Evolutionary conservation across 2,888 invertebrate genomes (phyloP), one percentile per base, ranked within the genome.

Genomic region (Ferdinandea cuprea): DNA sequence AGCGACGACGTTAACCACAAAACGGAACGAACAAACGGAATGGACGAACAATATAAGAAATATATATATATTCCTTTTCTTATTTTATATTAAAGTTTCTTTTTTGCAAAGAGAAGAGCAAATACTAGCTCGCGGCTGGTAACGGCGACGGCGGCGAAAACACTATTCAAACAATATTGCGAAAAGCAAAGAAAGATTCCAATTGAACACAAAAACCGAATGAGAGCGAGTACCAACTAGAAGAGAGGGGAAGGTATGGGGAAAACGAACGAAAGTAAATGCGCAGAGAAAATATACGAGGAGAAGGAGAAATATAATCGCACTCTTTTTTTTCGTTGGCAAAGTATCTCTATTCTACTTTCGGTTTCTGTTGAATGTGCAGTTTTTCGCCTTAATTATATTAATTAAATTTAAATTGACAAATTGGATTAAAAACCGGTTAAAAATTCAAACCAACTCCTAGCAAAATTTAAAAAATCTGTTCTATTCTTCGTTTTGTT

Each of bases 101-200:
- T 37, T 30, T 13, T 48, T 65, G 44, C 30, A 66, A 59, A 50
- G 46, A 46, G 37, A 30, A 30, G 77, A 72, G 54, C 56, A 68
- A 42, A 5, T 15, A 40, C 9, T 35, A 61, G 30, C 32, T 61
- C 72, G 63, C 72, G 63, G 83, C 83, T 83, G 78, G 32, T 52
- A 73, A 68, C 73, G 73, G 13, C 78, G 68, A 83, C 78, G 78
- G 68, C 72, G 83, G 78, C 83, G 83, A 78, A 83, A 83, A 83
- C 68, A 83, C 83, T 83, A 83, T 78, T 78, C 73, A 73, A 73
- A 83, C 83, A 83, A 78, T 68, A 63, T 83, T 58, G 78, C 83
- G 66, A 83, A 83, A 76, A 77, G 63, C 76, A 58, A 54, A 40
- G 59, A 59, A 63, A 58, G 66, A 56, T 30, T 30, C 46, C 42